Base-by-base conservation (phyloP, 2,113 vertebrate genomes). In the Tupaia tana region DNA sequence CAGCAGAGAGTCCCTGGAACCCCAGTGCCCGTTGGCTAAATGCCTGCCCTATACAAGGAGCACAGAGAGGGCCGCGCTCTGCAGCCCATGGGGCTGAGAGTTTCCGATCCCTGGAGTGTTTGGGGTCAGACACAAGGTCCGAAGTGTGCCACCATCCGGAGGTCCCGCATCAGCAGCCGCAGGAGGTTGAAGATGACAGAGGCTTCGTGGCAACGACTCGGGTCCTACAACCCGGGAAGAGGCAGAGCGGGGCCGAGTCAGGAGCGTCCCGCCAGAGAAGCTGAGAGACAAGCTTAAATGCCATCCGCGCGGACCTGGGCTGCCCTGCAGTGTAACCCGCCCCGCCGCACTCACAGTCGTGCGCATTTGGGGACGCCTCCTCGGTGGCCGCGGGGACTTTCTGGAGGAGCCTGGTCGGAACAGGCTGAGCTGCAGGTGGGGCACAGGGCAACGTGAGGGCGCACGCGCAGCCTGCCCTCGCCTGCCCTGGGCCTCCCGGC, bases 81-180 rank as follows among this genome's bases (percentile, higher is more conserved):
- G 74, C 69, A 31, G 59, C 73, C 81, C 27, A 25, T 69, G 59
- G 16, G 16, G 7, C 16, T 22, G 3, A 29, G 14, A 10, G 56
- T 20, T 2, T 54, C 34, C 4, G 34, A 5, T 8, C 34, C n/a
- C 25, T 22, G 0, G 7, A 11, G 56, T 52, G 6, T 7, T 78
- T 13, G 2, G 20, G 16, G 2, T 84, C n/a, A 93, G 0, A 85
- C 10, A 7, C 96, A 2, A 7, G 88, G 59, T 18, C 93, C 66
- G 0, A 0, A 69, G 0, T 63, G 61, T 0, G 97, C 97, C 0
- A 56, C 29, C 0, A 95, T 97, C 16, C 3, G 85, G 43, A 97
- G 95, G 96, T 97, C 94, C 67, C 82, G 12, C 0, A 52, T 18
- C 70, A 98, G 91, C 70, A 96, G 89, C 9, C 94, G 70, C 7